These are phyloP conservation scores for Exephanes ischioxanthus DNA, from an alignment of 2,888 invertebrate species.

Conservation along the genomic window DNA sequence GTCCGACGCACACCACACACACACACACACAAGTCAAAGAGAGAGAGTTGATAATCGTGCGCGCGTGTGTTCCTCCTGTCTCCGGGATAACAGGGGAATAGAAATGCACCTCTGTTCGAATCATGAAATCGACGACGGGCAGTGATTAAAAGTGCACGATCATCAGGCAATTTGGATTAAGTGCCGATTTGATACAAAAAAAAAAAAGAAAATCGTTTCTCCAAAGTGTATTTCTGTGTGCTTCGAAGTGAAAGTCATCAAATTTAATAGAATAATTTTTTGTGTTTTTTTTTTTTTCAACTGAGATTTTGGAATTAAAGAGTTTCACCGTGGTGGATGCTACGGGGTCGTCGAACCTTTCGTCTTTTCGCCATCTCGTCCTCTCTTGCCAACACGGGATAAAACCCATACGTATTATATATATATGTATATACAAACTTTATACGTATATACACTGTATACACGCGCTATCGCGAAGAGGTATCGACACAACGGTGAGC, in stretches of 20 bases:
- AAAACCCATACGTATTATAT: conserved; percentile 10
- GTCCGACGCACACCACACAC: conserved; percentile 17
- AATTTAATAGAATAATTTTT: background rate
- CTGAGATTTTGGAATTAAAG: background rate
- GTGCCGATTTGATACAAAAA: background rate
- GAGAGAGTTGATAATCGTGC: conserved; percentile 24
- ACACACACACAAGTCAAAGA: background rate
- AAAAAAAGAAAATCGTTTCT: background rate
- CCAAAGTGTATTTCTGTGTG: conserved; percentile 1
- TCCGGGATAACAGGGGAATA: background rate
- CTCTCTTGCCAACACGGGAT: conserved; percentile 31
- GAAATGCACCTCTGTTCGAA: conserved; percentile 6
- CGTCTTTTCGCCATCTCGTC: conserved; percentile 59
- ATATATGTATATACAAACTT: conserved; percentile 9
- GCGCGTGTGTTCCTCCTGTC: conserved; percentile 9
- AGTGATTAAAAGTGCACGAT: conserved; percentile 4
- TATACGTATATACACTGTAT: conserved; percentile 10
- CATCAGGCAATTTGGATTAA: conserved; percentile 41
- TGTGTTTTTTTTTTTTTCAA: background rate
- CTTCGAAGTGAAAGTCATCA: background rate
- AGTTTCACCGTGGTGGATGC: conserved; percentile 20
- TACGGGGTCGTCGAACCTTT: conserved; percentile 64
- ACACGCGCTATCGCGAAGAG: conserved; percentile 54
- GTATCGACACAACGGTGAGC: conserved; percentile 54
- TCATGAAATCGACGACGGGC: conserved; percentile 3